Evolutionary conservation across 2,888 invertebrate species (phyloP), one percentile per base, ranked within the genome.

Genomic region (Neocrepidodera transversa): DNA sequence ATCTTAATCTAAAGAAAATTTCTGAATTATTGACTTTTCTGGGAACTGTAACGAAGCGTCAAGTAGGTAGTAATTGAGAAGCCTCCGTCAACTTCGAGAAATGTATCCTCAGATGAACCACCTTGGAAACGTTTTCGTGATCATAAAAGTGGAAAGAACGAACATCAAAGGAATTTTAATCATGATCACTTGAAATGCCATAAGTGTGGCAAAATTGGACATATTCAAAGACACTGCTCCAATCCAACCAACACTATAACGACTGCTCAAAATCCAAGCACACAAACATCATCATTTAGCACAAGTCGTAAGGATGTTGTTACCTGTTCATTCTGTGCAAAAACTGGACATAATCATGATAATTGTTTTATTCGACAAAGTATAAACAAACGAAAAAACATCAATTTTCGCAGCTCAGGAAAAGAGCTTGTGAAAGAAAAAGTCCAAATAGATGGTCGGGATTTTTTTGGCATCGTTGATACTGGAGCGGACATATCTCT

Each of bases 381-480:
- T 2, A 60, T 42, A 40, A 45, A 50, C 6, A 59, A 57, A 35
- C 28, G 28, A 4, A 28, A 8, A 10, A 28, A 28, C 2, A 8
- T 28, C 5, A 28, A 28, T 8, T 28, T 28, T 8, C 10, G 28
- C 8, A 8, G 10, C 7, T 6, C 28, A 2, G 28, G 28, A 3
- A 57, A 58, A 17, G 56, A 51, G 0, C 18, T 64, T 11, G 11
- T 60, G 13, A 5, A 56, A 2, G 59, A 45, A 23, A 48, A 48
- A 45, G 43, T 43, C n/a, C 10, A 11, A 60, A 6, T 28, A 2
- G 28, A 28, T 28, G 28, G 28, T 28, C 8, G 10, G 2, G 2
- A 8, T 28, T 28, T 28, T 6, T 28, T 2, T 10, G 28, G 28
- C 2, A 28, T 28, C 3, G 2, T 67, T 14, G 63, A 67, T n/a